A percentile compares a stretch with the other conserved stretches of the same genome.
These are phyloP conservation scores for Genyomyrus donnyi DNA, from an alignment of 2,113 vertebrate genomes.

Conservation along the genomic window DNA sequence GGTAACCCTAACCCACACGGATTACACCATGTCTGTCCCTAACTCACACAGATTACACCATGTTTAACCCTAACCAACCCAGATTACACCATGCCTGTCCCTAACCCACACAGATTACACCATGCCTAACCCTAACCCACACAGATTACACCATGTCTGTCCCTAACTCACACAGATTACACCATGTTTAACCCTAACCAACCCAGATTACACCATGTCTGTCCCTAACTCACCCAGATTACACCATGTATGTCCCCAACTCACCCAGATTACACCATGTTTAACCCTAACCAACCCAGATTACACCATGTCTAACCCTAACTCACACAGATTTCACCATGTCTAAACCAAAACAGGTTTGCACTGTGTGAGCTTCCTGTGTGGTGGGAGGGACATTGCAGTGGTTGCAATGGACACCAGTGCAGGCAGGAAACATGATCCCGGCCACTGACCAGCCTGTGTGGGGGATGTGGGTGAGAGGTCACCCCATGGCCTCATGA, in stretches of 20 bases:
- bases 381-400: neutral
- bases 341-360: neutral
- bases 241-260: neutral
- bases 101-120: neutral
- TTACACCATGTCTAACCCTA: neutral
- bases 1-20: neutral
- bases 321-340: neutral
- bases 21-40: neutral
- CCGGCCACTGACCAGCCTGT: neutral
- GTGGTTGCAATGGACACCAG: neutral
- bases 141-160: neutral
- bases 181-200: neutral
- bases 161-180: neutral
- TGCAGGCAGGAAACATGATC: neutral
- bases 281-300: no score
- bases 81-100: neutral
- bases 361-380: neutral
- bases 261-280: neutral
- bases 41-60: neutral
- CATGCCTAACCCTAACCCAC: neutral
- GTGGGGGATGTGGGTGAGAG: neutral
- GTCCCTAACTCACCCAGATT: neutral
- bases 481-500: neutral
- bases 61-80: no score
- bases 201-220: neutral